These are phyloP conservation scores for Monochamus alternatus DNA, from an alignment of 2,888 invertebrate species.

Conservation along the genomic window DNA sequence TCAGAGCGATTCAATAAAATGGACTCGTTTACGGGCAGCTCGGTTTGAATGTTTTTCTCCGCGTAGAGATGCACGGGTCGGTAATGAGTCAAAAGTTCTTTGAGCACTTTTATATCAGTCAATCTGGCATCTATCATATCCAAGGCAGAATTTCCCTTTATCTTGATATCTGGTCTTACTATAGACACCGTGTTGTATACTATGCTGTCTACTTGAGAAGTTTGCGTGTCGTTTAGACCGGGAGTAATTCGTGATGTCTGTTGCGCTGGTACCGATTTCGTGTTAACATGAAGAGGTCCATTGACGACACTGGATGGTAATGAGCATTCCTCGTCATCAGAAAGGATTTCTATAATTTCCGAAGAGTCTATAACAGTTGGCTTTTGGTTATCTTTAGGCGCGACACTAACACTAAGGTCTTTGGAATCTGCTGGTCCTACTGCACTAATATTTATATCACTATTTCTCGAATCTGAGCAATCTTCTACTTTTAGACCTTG, in stretches of 20 bases:
- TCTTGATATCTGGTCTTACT: conserved; percentile 48
- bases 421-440: not conserved
- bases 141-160: conserved; percentile 44
- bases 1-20: conserved; percentile 41
- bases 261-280: too few relatives aligned
- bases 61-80: conserved; percentile 5
- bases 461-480: not conserved
- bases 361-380: not conserved
- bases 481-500: not conserved
- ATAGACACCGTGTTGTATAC: conserved; percentile 41
- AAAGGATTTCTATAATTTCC: conserved; percentile 43
- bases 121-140: conserved; percentile 40
- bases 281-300: not conserved
- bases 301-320: not conserved
- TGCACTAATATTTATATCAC: not conserved
- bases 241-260: not conserved
- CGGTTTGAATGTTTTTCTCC: conserved; percentile 44
- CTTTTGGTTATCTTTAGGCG: not conserved
- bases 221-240: not conserved
- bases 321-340: conserved; percentile 44
- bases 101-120: conserved; percentile 48
- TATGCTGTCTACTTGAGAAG: conserved; percentile 12
- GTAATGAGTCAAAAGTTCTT: conserved; percentile 43
- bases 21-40: conserved; percentile 47
- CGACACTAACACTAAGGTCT: not conserved